Evolutionary conservation across 2,113 vertebrate species (phyloP).

Genomic region (Hypomesus transpacificus): DNA sequence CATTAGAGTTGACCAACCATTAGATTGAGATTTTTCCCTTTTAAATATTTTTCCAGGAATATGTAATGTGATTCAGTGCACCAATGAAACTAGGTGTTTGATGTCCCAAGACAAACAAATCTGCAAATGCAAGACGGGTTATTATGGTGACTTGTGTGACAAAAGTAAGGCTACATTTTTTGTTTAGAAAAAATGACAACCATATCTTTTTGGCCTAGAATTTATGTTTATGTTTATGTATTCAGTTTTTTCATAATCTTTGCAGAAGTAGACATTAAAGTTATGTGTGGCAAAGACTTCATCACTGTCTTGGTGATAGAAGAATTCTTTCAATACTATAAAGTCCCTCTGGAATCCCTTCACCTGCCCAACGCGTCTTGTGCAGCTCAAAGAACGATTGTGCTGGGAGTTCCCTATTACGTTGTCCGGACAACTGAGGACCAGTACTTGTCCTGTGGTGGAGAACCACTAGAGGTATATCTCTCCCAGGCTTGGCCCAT

Average conservation of each 20-base stretch:
- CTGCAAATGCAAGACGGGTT: slow-evolving; percentile 61
- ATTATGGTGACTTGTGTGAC: slow-evolving; percentile 64
- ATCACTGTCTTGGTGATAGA: slow-evolving; percentile 54
- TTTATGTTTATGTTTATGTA: no score
- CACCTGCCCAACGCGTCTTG: slow-evolving; percentile 65
- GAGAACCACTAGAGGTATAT: slow-evolving; percentile 54
- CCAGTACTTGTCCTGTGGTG: slow-evolving; percentile 60
- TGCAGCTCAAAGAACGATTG: slow-evolving; percentile 38
- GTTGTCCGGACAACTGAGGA: slow-evolving; percentile 53
- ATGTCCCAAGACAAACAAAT: slow-evolving; percentile 45
- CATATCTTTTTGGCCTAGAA: no score
- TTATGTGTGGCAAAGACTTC: slow-evolving; percentile 59
- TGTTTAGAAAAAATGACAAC: background rate
- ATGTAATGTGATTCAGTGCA: slow-evolving; percentile 59
- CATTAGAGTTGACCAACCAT: no score
- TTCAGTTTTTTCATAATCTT: background rate
- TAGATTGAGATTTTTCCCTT: no score
- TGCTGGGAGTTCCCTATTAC: slow-evolving; percentile 51
- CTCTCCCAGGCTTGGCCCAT: background rate
- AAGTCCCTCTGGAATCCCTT: slow-evolving; percentile 55
- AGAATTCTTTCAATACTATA: slow-evolving; percentile 66
- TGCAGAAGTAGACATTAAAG: slow-evolving; percentile 58
- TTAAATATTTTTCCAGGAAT: slow-evolving; percentile 41
- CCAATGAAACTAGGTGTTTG: slow-evolving; percentile 42
- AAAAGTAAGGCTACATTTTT: slow-evolving; percentile 47